phyloP scores from a whole-genome alignment of 1,140 invertebrate genomes.

The Calephelis nemesis region DNA sequence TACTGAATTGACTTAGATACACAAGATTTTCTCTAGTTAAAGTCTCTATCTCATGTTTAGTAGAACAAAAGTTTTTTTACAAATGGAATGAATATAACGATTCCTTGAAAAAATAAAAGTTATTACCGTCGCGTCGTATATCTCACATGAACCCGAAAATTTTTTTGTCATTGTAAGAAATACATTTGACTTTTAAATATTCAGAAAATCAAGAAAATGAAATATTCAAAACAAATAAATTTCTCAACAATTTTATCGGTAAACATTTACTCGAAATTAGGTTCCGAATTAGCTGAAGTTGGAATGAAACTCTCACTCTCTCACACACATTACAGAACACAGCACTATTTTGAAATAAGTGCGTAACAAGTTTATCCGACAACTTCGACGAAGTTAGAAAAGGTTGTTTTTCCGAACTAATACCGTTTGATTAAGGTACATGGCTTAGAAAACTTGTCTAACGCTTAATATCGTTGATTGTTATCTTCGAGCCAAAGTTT shows the following conservation, averaged over 20 bases:
- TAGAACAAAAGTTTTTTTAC: no score
- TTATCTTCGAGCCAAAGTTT: slow-evolving; percentile 1
- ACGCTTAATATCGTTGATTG: slow-evolving; percentile 13
- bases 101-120: no score
- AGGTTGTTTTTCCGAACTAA: slow-evolving; percentile 15
- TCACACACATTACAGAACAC: background rate
- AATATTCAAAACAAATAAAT: background rate
- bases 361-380: slow-evolving; percentile 1
- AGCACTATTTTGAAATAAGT: background rate
- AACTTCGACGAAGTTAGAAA: slow-evolving; percentile 4
- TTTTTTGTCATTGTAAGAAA: no score
- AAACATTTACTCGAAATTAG: slow-evolving; percentile 6
- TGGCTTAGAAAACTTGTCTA: slow-evolving; percentile 11
- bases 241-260: background rate
- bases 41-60: no score
- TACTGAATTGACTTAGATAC: no score
- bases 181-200: no score
- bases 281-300: slow-evolving; percentile 1
- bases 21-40: no score
- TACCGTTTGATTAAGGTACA: slow-evolving; percentile 16
- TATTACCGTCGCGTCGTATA: no score
- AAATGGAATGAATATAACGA: no score
- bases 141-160: no score
- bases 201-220: background rate
- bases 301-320: background rate